These are phyloP conservation scores for Odontothrips loti DNA, from an alignment of 2,888 invertebrate genomes.

Conservation along the genomic window DNA sequence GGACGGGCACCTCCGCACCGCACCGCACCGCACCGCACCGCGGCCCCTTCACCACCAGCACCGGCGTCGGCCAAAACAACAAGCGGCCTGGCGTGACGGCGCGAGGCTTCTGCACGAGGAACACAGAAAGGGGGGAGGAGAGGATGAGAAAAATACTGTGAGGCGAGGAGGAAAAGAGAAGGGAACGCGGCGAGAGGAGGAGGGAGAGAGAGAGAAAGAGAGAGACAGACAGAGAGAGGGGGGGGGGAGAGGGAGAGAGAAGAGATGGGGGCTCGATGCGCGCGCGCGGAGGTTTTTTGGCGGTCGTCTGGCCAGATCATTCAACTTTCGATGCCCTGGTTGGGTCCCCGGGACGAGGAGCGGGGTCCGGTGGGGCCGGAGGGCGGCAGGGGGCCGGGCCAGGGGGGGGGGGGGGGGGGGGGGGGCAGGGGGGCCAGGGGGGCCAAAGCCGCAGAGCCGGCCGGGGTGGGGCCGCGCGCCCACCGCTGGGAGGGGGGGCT, in stretches of 20 bases:
- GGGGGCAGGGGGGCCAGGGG: neutral
- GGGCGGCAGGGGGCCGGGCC: neutral
- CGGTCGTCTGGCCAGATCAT: neutral
- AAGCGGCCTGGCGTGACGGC: too few species aligned
- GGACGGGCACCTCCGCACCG: too few species aligned
- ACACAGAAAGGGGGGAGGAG: too few species aligned
- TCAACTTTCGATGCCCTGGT: conserved; percentile 9
- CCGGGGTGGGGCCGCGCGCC: neutral
- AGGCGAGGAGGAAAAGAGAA: too few species aligned
- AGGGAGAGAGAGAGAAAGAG: neutral
- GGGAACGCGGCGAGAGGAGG: neutral
- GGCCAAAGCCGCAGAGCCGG: neutral
- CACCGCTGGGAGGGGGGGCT: neutral
- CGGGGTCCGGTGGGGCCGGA: neutral
- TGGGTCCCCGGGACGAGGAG: neutral
- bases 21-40: too few species aligned
- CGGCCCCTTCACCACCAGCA: too few species aligned
- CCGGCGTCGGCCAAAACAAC: too few species aligned
- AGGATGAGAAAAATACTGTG: too few species aligned
- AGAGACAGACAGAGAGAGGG: too few species aligned
- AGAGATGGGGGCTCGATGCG: neutral
- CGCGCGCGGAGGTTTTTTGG: conserved; percentile 1
- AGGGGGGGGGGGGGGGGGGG: neutral
- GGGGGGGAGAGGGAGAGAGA: neutral
- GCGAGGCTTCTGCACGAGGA: too few species aligned